A percentile compares a stretch with the other conserved stretches of the same genome.
phyloP scores from a whole-genome alignment of 2,888 invertebrate species.

The Ctena decussata region DNA sequence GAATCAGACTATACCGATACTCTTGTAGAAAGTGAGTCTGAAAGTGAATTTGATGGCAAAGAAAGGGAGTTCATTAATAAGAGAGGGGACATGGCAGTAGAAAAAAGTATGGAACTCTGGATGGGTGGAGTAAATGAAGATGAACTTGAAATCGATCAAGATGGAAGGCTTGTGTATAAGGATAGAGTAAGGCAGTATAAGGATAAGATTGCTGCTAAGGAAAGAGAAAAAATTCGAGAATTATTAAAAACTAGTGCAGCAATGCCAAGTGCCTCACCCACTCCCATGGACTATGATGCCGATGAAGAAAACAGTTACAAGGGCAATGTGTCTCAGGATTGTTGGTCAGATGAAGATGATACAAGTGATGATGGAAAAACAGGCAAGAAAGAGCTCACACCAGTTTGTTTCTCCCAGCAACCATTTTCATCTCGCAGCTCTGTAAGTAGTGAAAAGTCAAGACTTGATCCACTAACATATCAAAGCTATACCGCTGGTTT shows the following conservation, averaged over 20 bases:
- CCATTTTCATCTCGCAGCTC: conserved; percentile 69
- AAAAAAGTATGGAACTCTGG: conserved; percentile 60
- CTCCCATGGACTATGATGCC: conserved; percentile 64
- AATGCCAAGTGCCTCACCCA: conserved; percentile 70
- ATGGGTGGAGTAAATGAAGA: conserved; percentile 15
- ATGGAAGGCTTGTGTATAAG: conserved; percentile 30
- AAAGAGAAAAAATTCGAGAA: conserved; percentile 60
- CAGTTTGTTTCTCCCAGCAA: conserved; percentile 31
- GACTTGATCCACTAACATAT: conserved; percentile 83
- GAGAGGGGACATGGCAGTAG: conserved; percentile 52
- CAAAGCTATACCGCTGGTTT: conserved; percentile 87
- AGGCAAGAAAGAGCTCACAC: not conserved
- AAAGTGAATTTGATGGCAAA: conserved; percentile 50
- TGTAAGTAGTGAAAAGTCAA: conserved; percentile 80
- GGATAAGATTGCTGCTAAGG: conserved; percentile 42
- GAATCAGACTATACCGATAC: conserved; percentile 25
- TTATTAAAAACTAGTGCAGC: conserved; percentile 56
- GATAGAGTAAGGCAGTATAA: conserved; percentile 54
- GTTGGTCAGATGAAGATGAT: conserved; percentile 35
- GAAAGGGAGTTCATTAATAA: conserved; percentile 48
- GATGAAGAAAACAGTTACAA: conserved; percentile 58
- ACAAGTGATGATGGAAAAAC: conserved; percentile 29
- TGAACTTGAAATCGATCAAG: conserved; percentile 3
- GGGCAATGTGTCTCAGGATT: conserved; percentile 26
- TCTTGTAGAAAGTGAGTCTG: conserved; percentile 31